phyloP scores from a whole-genome alignment of 2,888 invertebrate genomes.

The Torymus aiolomorphi region DNA sequence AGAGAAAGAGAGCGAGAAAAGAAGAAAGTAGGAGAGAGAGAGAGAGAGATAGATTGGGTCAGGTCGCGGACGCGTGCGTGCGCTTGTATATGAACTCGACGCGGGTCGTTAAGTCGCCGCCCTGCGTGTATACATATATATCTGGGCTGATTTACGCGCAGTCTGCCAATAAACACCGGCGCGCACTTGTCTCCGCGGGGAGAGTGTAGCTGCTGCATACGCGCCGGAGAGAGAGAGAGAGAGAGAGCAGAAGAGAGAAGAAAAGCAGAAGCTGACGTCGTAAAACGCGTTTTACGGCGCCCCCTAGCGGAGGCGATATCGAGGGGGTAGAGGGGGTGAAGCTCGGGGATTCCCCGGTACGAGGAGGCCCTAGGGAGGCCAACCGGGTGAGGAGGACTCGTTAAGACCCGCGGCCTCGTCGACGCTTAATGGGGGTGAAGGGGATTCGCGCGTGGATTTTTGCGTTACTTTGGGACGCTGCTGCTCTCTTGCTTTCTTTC shows the following conservation, averaged over 20 bases:
- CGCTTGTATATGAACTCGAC: neutral
- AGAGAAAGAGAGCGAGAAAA: neutral
- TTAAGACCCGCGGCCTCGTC: neutral
- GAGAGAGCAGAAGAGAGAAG: neutral
- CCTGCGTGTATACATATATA: neutral
- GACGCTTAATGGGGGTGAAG: no score
- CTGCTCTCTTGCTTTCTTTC: no score
- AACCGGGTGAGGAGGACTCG: no score
- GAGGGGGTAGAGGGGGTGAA: neutral
- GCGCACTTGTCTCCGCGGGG: neutral
- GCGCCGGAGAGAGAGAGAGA: neutral
- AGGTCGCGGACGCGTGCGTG: neutral
- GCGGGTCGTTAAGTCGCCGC: no score
- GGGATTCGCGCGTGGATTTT: no score
- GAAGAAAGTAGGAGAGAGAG: neutral
- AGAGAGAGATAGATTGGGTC: neutral
- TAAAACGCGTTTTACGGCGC: neutral
- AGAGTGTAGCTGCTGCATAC: neutral
- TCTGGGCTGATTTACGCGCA: slow-evolving; percentile 25
- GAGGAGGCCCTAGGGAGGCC: no score
- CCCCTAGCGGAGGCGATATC: slow-evolving; percentile 3
- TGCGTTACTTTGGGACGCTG: no score
- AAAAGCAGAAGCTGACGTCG: neutral
- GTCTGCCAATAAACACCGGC: slow-evolving; percentile 33
- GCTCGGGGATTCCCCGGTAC: no score